Conservation (phyloP, 1,140 invertebrate genomes). For the Thaumetopoea pityocampa region DNA sequence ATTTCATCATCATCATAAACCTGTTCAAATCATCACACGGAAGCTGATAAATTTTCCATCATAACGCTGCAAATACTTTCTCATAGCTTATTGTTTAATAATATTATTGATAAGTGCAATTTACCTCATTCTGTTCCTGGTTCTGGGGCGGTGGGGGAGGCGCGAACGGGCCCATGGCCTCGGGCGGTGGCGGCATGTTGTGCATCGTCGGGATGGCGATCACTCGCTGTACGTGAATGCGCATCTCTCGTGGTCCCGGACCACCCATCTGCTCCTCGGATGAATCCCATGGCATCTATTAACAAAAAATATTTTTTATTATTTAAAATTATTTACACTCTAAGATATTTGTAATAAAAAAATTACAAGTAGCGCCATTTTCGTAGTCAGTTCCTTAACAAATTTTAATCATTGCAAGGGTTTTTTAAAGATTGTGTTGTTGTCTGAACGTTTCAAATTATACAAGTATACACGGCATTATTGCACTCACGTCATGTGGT, state of each 20-base stretch:
- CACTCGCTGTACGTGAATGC: constrained; percentile 72
- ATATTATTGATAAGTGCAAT: constrained; percentile 22
- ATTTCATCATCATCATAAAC: no score
- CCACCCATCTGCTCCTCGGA: constrained; percentile 58
- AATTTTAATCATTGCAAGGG: constrained; percentile 1
- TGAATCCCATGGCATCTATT: constrained; percentile 68
- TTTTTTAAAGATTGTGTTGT: no score
- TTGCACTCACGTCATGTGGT: no score
- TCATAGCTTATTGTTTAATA: constrained; percentile 14
- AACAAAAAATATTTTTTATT: no score
- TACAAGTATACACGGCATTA: no score
- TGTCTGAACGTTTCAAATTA: no score
- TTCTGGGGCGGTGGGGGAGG: constrained; percentile 49
- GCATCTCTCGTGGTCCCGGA: constrained; percentile 69
- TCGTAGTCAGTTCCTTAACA: not conserved
- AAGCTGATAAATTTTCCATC: no score
- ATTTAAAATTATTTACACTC: no score
- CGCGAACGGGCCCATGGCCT: constrained; percentile 52
- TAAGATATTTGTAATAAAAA: no score
- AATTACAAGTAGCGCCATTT: no score
- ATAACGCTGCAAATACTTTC: no score
- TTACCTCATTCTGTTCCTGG: constrained; percentile 57
- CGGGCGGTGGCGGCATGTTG: constrained; percentile 48
- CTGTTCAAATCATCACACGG: no score
- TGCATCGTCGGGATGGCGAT: constrained; percentile 60